These are phyloP conservation scores for Hormiphora californensis DNA, from an alignment of 37 sponge, comb jelly and placozoan species.

Conservation along the genomic window DNA sequence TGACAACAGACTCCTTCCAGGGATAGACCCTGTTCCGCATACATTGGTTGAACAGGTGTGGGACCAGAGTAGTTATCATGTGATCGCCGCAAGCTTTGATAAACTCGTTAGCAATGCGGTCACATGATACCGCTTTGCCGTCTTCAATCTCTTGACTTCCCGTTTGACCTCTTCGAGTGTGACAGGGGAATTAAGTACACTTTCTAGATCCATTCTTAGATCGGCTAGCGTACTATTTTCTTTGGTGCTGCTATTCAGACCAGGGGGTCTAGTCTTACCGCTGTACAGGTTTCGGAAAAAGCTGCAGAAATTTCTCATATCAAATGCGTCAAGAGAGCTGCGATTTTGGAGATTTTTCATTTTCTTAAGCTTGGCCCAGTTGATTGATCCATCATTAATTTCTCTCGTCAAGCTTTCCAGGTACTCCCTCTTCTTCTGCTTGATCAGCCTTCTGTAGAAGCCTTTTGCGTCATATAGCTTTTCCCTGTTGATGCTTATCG, in stretches of 20 bases:
- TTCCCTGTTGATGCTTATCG: neutral
- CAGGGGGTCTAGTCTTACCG: too few relatives aligned
- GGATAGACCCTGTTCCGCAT: neutral
- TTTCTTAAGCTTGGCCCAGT: too few relatives aligned
- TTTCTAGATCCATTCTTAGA: too few relatives aligned
- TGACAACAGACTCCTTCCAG: neutral
- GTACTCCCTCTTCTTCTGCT: neutral
- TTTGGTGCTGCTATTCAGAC: too few relatives aligned
- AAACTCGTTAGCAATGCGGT: neutral
- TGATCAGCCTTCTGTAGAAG: neutral
- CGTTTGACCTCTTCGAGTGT: neutral
- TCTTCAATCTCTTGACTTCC: neutral
- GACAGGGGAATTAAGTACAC: too few relatives aligned
- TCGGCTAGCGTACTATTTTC: too few relatives aligned
- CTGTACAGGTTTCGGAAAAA: too few relatives aligned
- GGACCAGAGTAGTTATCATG: slow-evolving; percentile 36
- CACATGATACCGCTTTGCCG: neutral
- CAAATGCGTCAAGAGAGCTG: too few relatives aligned
- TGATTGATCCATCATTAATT: neutral
- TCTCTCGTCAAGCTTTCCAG: neutral
- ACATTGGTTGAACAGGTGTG: neutral
- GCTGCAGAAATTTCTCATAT: too few relatives aligned
- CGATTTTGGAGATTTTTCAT: too few relatives aligned
- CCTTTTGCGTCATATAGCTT: neutral
- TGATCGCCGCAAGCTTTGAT: slow-evolving; percentile 38